phyloP scores from a whole-genome alignment of 2,113 vertebrate genomes.

The Trematomus loennbergii region DNA sequence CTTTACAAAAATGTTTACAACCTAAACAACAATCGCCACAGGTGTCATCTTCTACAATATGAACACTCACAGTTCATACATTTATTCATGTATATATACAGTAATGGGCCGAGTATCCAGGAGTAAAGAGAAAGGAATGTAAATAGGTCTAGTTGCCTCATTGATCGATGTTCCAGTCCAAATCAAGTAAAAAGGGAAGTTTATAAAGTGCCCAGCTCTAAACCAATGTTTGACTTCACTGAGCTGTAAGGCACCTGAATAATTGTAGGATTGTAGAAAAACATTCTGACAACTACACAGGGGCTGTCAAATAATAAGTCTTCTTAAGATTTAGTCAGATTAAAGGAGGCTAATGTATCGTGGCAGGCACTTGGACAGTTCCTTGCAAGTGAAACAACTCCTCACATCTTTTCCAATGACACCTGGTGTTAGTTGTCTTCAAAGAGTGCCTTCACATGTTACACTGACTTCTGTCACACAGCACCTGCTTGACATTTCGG shows the following conservation, averaged over 20 bases:
- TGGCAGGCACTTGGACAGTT: not conserved
- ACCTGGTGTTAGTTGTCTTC: not conserved
- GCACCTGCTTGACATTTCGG: not conserved
- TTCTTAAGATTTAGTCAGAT: not conserved
- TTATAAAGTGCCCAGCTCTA: conserved; percentile 11
- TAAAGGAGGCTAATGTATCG: not conserved
- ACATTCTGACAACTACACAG: not conserved
- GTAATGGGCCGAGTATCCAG: not conserved
- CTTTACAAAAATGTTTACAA: not conserved
- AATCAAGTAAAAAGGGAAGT: not conserved
- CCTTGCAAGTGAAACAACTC: not conserved
- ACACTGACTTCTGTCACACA: not conserved
- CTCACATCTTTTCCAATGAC: not conserved
- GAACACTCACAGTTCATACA: conserved; percentile 15
- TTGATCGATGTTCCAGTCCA: conserved; percentile 6
- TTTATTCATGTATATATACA: conserved; percentile 5
- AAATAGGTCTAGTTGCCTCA: not conserved
- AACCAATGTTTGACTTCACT: not conserved
- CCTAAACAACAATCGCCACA: not conserved
- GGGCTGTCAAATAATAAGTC: not conserved
- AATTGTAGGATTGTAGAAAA: not conserved
- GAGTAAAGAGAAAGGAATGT: conserved; percentile 7
- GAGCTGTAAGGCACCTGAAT: conserved; percentile 19
- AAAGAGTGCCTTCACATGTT: not conserved
- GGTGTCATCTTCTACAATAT: not conserved